phyloP scores from a whole-genome alignment of 2,888 invertebrate genomes.

The Mystacides longicornis region DNA sequence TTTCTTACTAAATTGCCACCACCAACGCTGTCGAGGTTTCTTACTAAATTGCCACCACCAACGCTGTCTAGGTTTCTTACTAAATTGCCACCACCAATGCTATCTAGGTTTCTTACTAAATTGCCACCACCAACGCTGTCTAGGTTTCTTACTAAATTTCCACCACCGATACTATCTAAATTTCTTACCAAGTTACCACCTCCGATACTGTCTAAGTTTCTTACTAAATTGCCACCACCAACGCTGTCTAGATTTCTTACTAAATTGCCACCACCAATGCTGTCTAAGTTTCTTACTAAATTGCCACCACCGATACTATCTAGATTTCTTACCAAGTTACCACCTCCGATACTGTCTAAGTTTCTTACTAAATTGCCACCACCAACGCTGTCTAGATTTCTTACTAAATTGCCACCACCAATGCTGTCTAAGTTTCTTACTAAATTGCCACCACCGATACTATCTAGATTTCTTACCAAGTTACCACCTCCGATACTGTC shows the following conservation, averaged over 20 bases:
- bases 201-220: conserved; percentile 23
- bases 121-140: conserved; percentile 33
- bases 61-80: conserved; percentile 43
- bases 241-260: conserved; percentile 24
- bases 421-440: conserved; percentile 31
- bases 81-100: conserved; percentile 42
- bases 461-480: conserved; percentile 38
- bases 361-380: conserved; percentile 26
- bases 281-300: conserved; percentile 29
- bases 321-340: conserved; percentile 31
- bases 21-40: conserved; percentile 32
- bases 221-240: conserved; percentile 27
- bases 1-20: conserved; percentile 35
- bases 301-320: conserved; percentile 29
- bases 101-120: conserved; percentile 17
- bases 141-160: conserved; percentile 41
- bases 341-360: conserved; percentile 29
- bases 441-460: conserved; percentile 42
- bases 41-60: conserved; percentile 38
- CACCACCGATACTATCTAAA: conserved; percentile 39
- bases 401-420: conserved; percentile 1
- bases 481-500: conserved; percentile 36
- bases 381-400: conserved; percentile 26
- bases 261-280: conserved; percentile 24
- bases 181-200: conserved; percentile 28